Base-by-base conservation (phyloP, 2,888 invertebrate species). In the Acleris literana region DNA sequence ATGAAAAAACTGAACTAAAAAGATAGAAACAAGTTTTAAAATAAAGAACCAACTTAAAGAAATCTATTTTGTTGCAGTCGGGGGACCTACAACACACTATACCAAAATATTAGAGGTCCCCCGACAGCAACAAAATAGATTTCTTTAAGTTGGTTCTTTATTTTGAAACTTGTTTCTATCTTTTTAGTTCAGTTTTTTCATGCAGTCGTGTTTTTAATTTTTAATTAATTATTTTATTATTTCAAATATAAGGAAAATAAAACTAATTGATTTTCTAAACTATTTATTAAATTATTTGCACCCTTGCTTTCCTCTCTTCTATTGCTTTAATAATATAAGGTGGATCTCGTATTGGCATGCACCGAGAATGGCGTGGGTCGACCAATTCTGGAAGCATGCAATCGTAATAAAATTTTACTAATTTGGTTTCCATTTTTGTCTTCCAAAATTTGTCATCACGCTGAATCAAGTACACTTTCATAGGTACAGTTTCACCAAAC, bases 381-480 rank as follows among this genome's bases (percentile, higher is more conserved):
- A 69, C 58, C 7, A 69, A 58, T 61, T 72, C 70, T 7, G 72
- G 72, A 16, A 72, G 25, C 16, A 71, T 70, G 39, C 69, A 69
- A 70, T 57, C 69, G 11, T 3, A 25, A 43, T 17, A 63, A 25
- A 25, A 25, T 25, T 25, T 25, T 25, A 25, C 25, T 25, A 25
- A 25, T 25, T 25, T 25, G 25, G 25, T 25, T 25, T 25, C 25
- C 25, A 25, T 25, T 25, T 25, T 25, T 25, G 25, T 25, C 25
- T 25, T 44, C 72, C 69, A 72, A 54, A 69, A 72, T 2, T 62
- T n/a, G 18, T 72, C 72, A 57, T 72, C 70, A 55, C 29, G 63
- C 18, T 57, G 16, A n/a, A 72, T 70, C 3, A 3, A 1, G 61
- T 69, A 39, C 20, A 43, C 64, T 1, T 33, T 13, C n/a, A 69